These are phyloP conservation scores for Patella depressa DNA, from an alignment of 2,888 invertebrate genomes.

Conservation along the genomic window DNA sequence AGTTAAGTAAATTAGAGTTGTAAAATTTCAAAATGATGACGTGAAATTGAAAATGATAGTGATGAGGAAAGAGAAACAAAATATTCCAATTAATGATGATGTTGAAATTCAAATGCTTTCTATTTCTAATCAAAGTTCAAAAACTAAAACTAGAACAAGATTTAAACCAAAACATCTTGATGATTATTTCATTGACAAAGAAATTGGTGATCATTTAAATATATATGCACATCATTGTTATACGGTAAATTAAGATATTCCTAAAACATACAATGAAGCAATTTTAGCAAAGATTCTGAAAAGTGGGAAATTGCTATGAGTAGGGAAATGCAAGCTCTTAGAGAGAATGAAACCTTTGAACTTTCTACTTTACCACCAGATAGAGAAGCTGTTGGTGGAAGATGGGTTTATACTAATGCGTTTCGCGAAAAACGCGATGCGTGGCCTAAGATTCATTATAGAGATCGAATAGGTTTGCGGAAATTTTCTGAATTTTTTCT, in stretches of 20 bases:
- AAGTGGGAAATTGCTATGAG: conserved; percentile 21
- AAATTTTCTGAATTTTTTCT: too few relatives aligned
- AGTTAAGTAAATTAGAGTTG: conserved; percentile 22
- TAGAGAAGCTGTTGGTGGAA: conserved; percentile 20
- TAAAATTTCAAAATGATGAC: conserved; percentile 17
- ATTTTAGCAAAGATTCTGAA: conserved; percentile 7
- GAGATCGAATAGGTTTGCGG: too few relatives aligned
- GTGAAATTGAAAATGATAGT: background rate
- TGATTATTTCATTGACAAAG: background rate
- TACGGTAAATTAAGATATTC: background rate
- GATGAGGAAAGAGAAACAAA: background rate
- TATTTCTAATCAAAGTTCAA: background rate
- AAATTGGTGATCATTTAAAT: background rate
- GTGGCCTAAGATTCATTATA: too few relatives aligned
- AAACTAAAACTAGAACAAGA: background rate
- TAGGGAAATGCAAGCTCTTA: conserved; percentile 15
- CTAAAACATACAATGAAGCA: conserved; percentile 13
- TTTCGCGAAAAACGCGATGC: too few relatives aligned
- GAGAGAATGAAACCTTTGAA: conserved; percentile 17
- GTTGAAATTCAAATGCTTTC: background rate
- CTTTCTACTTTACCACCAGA: conserved; percentile 12
- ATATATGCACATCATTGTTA: conserved; percentile 15
- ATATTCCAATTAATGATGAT: background rate
- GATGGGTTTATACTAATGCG: conserved; percentile 20
- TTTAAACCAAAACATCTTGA: conserved; percentile 1